These are phyloP conservation scores for Dendrolimus kikuchii DNA, from an alignment of 1,140 invertebrate species.

Conservation along the genomic window DNA sequence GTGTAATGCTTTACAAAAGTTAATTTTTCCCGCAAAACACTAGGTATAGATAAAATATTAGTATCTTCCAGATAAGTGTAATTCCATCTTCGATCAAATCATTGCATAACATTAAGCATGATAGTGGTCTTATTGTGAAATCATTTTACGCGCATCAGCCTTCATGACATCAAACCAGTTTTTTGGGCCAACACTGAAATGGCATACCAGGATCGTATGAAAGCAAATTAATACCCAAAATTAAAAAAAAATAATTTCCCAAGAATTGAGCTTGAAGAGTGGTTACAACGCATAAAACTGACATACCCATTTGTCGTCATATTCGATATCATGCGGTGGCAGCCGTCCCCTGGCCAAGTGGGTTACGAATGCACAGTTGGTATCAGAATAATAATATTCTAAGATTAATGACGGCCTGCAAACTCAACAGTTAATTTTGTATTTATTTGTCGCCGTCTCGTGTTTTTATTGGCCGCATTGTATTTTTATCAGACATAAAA, in stretches of 20 bases:
- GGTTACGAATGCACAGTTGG: slow-evolving; percentile 38
- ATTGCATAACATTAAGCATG: too few species aligned
- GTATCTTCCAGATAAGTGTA: too few species aligned
- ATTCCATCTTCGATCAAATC: too few species aligned
- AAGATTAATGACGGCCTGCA: slow-evolving; percentile 44
- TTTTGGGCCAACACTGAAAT: too few species aligned
- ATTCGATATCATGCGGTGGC: slow-evolving; percentile 4
- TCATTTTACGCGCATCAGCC: too few species aligned
- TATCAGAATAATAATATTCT: slow-evolving; percentile 27
- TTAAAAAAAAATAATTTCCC: slow-evolving; percentile 3
- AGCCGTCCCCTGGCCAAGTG: slow-evolving; percentile 23
- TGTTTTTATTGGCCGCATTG: slow-evolving; percentile 16
- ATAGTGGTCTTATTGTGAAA: too few species aligned
- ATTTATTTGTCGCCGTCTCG: slow-evolving; percentile 21
- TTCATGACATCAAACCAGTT: too few species aligned
- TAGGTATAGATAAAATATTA: too few species aligned
- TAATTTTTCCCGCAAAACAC: too few species aligned
- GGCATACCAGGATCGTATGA: too few species aligned
- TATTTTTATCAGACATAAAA: slow-evolving; percentile 10
- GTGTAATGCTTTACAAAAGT: too few species aligned
- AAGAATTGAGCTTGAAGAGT: slow-evolving; percentile 7
- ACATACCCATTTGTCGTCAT: slow-evolving; percentile 51
- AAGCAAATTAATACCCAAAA: slow-evolving; percentile 2
- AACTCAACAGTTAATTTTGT: slow-evolving; percentile 50
- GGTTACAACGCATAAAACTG: slow-evolving; percentile 21